Evolutionary conservation across 1,140 invertebrate species (phyloP), one percentile per base, ranked within the genome.

Genomic region (Lordiphosa clarofinis): DNA sequence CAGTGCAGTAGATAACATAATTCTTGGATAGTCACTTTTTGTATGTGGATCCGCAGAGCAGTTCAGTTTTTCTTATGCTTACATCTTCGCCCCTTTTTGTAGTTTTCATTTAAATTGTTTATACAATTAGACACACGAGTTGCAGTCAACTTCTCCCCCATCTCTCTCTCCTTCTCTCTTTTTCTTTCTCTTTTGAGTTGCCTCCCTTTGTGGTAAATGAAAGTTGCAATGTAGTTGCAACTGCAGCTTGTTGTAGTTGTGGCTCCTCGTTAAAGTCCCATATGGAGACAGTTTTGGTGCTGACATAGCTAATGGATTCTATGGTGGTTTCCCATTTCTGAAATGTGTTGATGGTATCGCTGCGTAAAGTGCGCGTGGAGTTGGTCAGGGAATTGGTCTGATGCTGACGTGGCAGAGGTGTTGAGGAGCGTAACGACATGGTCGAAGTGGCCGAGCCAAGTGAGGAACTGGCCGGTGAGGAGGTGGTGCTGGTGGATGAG

Each of bases 321-420:
- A 88, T 62, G 5, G 87, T 88, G 6, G 87, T 88, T 58, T 88
- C 87, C 87, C 87, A 88, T 49, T 88, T 88, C 47, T 88, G 87
- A 44, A 86, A 87, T 43, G 87, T 87, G 58, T 87, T 88, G 38
- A 88, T 86, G 10, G 70, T 79, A 38, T 88, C 86, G 48, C 71
- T 88, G 13, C 78, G 65, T 0, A 88, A 49, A 2, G 76, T 64
- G 3, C 86, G 69, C 21, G 43, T 56, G 2, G 81, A 79, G 11
- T 36, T 49, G 10, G 13, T 1, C 3, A 1, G 15, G 3, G 15
- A 8, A 24, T 37, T 69, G 69, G 15, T 1, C 1, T 15, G 15
- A 15, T 15, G 15, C 15, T 15, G 15, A 3, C 15, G n/a, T n/a
- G n/a, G 15, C 15, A 21, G 73, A 2, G 78, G 78, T 24, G 78